Conservation (phyloP, 2,113 vertebrate species). For the Cettia cetti region DNA sequence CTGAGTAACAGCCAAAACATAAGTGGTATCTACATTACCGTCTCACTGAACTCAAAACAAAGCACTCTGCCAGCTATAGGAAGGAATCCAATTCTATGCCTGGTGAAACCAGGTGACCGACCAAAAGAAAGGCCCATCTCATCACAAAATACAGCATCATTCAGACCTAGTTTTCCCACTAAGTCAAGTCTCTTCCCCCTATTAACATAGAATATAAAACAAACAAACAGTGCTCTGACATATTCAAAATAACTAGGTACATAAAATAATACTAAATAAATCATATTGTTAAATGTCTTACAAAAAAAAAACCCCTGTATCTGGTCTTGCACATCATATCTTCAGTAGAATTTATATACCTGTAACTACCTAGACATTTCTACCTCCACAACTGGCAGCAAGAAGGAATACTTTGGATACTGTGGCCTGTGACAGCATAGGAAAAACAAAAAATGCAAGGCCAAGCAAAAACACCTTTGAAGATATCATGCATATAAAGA, state of each 20-base stretch:
- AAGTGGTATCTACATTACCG: not conserved
- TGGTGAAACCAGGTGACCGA: not conserved
- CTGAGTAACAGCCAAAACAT: not conserved
- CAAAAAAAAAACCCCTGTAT: not conserved
- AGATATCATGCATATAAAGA: not conserved
- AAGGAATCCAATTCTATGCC: not conserved
- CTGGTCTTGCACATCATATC: not conserved
- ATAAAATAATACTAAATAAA: not conserved
- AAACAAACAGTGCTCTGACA: not conserved
- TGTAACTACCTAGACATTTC: not conserved
- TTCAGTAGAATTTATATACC: not conserved
- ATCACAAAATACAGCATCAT: not conserved
- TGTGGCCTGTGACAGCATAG: not conserved
- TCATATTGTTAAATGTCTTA: not conserved
- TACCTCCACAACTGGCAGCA: not conserved
- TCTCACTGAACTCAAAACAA: not conserved
- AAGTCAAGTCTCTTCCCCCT: not conserved
- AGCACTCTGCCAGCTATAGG: not conserved
- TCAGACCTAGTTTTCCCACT: not conserved
- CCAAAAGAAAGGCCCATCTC: not conserved
- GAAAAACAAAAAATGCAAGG: not conserved
- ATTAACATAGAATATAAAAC: not conserved
- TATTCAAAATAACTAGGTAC: not conserved
- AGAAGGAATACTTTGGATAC: fast-evolving
- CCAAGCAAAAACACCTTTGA: not conserved